These are phyloP conservation scores for Didymodactylos carnosus DNA, from an alignment of 2,888 invertebrate species.

Conservation along the genomic window DNA sequence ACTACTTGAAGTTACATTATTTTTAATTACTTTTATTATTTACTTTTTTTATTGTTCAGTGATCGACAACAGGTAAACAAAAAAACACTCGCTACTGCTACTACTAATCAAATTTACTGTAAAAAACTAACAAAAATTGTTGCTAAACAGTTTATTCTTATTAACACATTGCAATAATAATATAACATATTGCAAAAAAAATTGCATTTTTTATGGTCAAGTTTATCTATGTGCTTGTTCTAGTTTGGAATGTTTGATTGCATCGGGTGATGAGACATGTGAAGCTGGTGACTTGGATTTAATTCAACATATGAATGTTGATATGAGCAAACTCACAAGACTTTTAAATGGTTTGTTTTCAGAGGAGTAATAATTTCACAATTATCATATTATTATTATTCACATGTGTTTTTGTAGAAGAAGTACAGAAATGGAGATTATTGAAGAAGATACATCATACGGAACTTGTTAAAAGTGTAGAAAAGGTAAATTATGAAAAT, in stretches of 20 bases:
- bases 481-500: constrained; percentile 48
- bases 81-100: not conserved
- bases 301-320: constrained; percentile 87
- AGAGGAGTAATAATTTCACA: not conserved
- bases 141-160: not conserved
- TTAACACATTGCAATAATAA: too few species aligned
- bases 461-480: constrained; percentile 63
- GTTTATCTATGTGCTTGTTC: too few species aligned
- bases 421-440: constrained; percentile 68
- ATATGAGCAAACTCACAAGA: constrained; percentile 61
- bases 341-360: constrained; percentile 42
- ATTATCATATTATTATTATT: too few species aligned
- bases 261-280: constrained; percentile 69
- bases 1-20: too few species aligned
- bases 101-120: not conserved
- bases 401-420: constrained; percentile 40
- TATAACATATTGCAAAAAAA: too few species aligned
- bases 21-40: too few species aligned
- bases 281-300: constrained; percentile 79
- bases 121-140: not conserved
- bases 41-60: too few species aligned
- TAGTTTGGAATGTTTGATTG: constrained; percentile 52
- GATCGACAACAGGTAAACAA: not conserved
- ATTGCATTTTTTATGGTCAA: too few species aligned
- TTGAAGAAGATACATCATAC: constrained; percentile 72